phyloP scores from a whole-genome alignment of 2,797 vertebrate genomes.

The Cossypha heuglini region DNA sequence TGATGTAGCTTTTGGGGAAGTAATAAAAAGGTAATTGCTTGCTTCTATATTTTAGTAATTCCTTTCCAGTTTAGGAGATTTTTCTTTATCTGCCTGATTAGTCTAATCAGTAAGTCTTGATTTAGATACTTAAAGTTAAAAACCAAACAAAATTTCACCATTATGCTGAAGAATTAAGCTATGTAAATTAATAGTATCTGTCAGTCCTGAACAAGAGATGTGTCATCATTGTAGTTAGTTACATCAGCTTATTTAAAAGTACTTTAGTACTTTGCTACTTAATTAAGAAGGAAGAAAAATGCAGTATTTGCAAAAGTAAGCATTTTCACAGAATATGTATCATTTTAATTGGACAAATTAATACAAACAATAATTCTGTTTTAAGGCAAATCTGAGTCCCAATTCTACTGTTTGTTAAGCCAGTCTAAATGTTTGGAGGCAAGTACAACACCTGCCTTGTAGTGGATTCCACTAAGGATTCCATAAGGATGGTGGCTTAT shows the following conservation, averaged over 20 bases:
- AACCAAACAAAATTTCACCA: neutral
- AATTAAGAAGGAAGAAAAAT: neutral
- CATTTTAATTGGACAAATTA: neutral
- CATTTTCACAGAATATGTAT: neutral
- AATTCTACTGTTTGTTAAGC: neutral
- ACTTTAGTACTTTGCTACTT: neutral
- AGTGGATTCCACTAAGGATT: neutral
- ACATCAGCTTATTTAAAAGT: neutral
- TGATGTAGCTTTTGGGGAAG: neutral
- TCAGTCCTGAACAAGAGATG: neutral
- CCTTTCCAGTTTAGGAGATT: neutral
- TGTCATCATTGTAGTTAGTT: neutral
- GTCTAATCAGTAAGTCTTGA: neutral
- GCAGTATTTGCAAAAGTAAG: neutral
- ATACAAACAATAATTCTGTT: fast-evolving
- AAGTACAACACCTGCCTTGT: neutral
- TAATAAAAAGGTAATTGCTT: neutral
- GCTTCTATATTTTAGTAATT: neutral
- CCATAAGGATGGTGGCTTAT: neutral
- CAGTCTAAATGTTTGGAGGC: neutral
- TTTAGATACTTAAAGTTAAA: neutral
- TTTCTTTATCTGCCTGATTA: neutral
- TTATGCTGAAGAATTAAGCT: neutral
- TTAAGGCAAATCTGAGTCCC: neutral
- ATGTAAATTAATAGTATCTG: neutral